Conservation (phyloP, 2,113 vertebrate species). For the Aix galericulata region DNA sequence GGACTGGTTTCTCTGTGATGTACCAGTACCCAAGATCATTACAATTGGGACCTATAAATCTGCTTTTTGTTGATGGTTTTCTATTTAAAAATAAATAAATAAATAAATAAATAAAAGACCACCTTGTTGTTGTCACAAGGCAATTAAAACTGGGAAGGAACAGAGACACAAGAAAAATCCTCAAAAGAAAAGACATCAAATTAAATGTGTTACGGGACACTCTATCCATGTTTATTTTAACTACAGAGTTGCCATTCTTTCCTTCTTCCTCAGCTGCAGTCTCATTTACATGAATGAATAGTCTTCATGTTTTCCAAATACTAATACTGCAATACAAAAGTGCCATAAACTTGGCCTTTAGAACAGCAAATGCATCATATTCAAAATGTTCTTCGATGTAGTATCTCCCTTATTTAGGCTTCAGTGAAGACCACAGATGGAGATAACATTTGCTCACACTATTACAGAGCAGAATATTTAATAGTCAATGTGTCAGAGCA, state of each 20-base stretch:
- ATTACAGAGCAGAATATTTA: slow-evolving; percentile 23
- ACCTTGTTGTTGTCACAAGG: neutral
- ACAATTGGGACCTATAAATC: neutral
- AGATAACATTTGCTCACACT: slow-evolving; percentile 39
- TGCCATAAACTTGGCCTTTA: neutral
- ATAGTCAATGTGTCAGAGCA: neutral
- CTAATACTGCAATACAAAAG: neutral
- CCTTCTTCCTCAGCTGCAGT: neutral
- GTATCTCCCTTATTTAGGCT: slow-evolving; percentile 14
- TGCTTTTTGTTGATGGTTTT: neutral
- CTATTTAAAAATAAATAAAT: neutral
- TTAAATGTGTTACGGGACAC: neutral
- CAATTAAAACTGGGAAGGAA: neutral
- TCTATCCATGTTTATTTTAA: neutral
- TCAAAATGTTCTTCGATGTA: neutral
- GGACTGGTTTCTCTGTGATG: neutral
- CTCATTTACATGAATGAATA: neutral
- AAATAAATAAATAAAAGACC: too few species aligned
- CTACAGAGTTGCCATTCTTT: neutral
- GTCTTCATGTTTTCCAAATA: neutral
- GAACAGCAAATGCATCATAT: neutral
- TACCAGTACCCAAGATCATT: neutral
- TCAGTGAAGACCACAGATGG: slow-evolving; percentile 37
- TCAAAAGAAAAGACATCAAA: neutral
- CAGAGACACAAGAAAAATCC: neutral